Evolutionary conservation across 37 sponge, comb jelly and placozoan genomes (phyloP), one percentile per base, ranked within the genome.

Genomic region (Theonella swinhoei): DNA sequence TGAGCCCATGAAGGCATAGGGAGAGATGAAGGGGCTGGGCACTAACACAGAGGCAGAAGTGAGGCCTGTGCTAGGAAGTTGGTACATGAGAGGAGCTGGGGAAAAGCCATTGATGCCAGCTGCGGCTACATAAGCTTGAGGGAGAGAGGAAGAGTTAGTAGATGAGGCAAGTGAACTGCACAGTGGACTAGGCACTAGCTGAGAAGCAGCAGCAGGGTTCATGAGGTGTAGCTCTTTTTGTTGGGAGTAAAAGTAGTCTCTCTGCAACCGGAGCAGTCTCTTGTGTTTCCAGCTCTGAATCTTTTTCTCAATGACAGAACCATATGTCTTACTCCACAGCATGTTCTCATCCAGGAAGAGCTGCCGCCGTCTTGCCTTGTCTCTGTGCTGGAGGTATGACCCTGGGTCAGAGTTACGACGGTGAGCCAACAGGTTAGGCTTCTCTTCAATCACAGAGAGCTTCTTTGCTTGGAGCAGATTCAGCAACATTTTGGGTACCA

Each of bases 271-370:
- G 26, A 61, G 34, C 23, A 43, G 43, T 14, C 83, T 65, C 63
- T 38, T 67, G 32, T n/a, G 34, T 43, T 69, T 29, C 83, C 78
- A 82, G 1, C 4, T 28, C 3, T 69, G 31, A 25, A 82, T 70
- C 64, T 76, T 66, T 20, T 61, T 24, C 2, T 76, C 64, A 23
- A 88, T 70, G 34, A 62, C 64, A n/a, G 34, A 36, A 32, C 78
- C 78, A 29, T 78, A 75, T 11, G 60, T 39, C 47, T 74, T 28
- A 0, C 73, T 81, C 88, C 88, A 88, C 0, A 34, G 47, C 32
- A 0, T 35, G 73, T 76, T 82, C 78, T 88, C 88, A 22, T 82
- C 78, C 35, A 88, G 23, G 41, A 82, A 88, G 4, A 88, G 83
- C 62, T 88, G 74, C 42, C 65, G 81, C 31, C 88, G 37, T 62